Base-by-base conservation (phyloP, 2,113 vertebrate genomes). In the Engystomops pustulosus region DNA sequence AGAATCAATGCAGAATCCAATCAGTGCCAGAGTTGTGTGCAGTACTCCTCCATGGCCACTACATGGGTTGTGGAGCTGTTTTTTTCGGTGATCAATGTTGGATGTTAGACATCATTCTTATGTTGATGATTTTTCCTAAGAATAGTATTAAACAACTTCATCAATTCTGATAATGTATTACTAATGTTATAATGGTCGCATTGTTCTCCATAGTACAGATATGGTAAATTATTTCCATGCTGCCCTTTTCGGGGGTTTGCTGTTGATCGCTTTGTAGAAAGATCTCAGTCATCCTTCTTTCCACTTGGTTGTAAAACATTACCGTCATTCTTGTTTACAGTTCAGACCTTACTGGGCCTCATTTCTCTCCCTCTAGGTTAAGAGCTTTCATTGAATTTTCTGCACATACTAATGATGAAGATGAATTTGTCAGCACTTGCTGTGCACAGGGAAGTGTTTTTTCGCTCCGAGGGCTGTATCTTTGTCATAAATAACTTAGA, bases 401-500 rank as follows among this genome's bases (percentile, higher is more conserved):
- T 62, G 34, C 74, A 70, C 53, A 44, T 62, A 30, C 30, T 53
- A 41, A 18, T 60, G 23, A 36, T 32, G 45, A 30, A 32, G 45
- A 23, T 36, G 32, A 51, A 79, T 70, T 69, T 84, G 60, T 84
- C 47, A n/a, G 62, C 62, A n/a, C 36, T 32, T 23, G 27, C n/a
- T 15, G 36, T 8, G 20, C 41, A 30, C 15, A 68, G 32, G 38
- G 49, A 47, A 36, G 32, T 41, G 38, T 81, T 83, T 71, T 55
- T 45, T 72, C 41, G n/a, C 84, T 86, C 82, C 83, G 69, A 88
- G 85, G 85, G 80, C 68, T 53, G 1, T 68, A 85, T 49, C 85
- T 80, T 58, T 80, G 87, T 87, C 81, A 86, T 88, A 65, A 85
- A 75, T 65, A 88, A 51, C 71, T 70, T 87, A 79, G 27, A 65